These are phyloP conservation scores for Rhynchomys soricoides DNA, from an alignment of 2,113 vertebrate genomes.

Conservation along the genomic window DNA sequence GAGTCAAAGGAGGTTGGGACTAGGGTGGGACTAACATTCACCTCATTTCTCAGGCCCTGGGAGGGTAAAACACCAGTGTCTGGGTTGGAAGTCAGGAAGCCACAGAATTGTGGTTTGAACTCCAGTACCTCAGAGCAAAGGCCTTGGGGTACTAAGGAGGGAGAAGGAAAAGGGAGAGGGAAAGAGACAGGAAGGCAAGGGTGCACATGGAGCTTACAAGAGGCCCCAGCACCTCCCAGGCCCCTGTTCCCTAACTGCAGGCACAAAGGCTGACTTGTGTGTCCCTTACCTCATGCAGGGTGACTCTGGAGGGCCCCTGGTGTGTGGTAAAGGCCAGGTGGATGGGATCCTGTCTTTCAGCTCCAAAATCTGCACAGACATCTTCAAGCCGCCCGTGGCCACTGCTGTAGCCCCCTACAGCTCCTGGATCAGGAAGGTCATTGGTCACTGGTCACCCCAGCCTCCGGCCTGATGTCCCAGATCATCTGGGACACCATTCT, in stretches of 20 bases:
- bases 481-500: not conserved
- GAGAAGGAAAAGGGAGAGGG: rapidly evolving
- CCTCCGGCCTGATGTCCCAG: not conserved
- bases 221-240: not conserved
- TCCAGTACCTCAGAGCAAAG: not conserved
- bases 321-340: constrained; percentile 31
- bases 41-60: not conserved
- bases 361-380: rapidly evolving
- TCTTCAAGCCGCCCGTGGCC: constrained; percentile 13
- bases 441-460: rapidly evolving
- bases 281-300: not conserved
- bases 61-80: not conserved
- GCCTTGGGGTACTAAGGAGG: not conserved
- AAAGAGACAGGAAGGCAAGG: too few relatives aligned
- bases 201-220: not conserved
- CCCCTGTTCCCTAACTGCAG: too few relatives aligned
- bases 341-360: constrained; percentile 67
- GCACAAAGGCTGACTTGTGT: not conserved
- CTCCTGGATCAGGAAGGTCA: constrained; percentile 58
- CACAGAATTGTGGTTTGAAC: not conserved
- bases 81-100: not conserved
- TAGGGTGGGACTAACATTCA: too few relatives aligned
- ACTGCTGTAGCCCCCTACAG: not conserved
- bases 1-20: not conserved
- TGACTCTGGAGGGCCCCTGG: constrained; percentile 57